phyloP scores from a whole-genome alignment of 1,140 invertebrate species.

The Caenorhabditis briggsae region DNA sequence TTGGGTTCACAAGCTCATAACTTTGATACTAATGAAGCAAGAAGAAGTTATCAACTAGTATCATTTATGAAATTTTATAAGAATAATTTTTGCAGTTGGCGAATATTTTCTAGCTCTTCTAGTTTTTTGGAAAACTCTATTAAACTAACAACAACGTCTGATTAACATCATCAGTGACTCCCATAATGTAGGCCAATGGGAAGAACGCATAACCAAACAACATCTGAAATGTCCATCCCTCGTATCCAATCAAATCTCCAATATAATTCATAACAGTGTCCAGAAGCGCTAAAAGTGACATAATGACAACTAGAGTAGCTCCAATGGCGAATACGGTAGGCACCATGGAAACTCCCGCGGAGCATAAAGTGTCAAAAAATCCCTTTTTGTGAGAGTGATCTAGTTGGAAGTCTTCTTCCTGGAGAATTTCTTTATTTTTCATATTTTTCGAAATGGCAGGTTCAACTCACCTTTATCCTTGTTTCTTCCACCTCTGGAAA shows the following conservation, averaged over 20 bases:
- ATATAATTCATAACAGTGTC: constrained; percentile 87
- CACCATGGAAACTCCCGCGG: constrained; percentile 87
- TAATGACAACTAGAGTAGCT: constrained; percentile 91
- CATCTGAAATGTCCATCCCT: constrained; percentile 73
- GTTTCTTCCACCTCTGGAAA: constrained; percentile 83
- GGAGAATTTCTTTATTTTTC: constrained; percentile 34
- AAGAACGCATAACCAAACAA: constrained; percentile 87
- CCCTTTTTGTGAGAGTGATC: constrained; percentile 63
- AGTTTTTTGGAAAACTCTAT: neutral
- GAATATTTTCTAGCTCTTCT: too few relatives aligned
- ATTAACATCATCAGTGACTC: constrained; percentile 86
- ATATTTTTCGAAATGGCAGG: too few relatives aligned
- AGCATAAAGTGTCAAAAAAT: constrained; percentile 79
- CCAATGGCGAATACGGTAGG: constrained; percentile 89
- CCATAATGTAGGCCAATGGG: constrained; percentile 86
- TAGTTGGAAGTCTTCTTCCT: constrained; percentile 66
- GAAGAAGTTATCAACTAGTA: too few relatives aligned
- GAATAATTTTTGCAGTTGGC: too few relatives aligned
- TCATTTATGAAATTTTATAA: too few relatives aligned
- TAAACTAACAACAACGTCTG: constrained; percentile 44
- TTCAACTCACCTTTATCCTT: constrained; percentile 80
- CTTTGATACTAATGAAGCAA: too few relatives aligned
- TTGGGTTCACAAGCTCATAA: too few relatives aligned
- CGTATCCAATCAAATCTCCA: constrained; percentile 83
- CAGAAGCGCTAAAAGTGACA: constrained; percentile 87